A percentile compares a stretch with the other conserved stretches of the same genome.
phyloP scores from a whole-genome alignment of 2,888 invertebrate species.

The Pyrrhia umbra region DNA sequence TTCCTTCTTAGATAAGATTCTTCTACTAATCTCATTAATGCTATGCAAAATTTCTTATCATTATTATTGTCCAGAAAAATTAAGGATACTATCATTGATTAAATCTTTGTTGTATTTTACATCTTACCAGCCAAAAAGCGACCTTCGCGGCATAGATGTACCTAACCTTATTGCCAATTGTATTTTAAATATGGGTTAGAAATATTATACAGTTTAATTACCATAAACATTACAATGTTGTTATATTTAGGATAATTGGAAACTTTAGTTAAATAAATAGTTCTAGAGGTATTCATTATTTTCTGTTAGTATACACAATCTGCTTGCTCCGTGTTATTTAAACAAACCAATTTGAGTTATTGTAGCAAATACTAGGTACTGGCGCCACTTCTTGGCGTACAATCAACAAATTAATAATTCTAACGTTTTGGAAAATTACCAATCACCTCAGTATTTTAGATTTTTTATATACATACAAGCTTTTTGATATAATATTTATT shows the following conservation, averaged over 20 bases:
- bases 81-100: background rate
- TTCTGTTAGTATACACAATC: constrained; percentile 29
- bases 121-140: background rate
- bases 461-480: background rate
- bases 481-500: too few species aligned
- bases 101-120: too few species aligned
- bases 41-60: background rate
- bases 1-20: background rate
- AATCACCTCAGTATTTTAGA: background rate
- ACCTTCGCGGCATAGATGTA: background rate
- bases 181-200: background rate
- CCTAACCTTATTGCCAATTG: background rate
- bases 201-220: constrained; percentile 9
- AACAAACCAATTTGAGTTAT: constrained; percentile 42
- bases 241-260: constrained; percentile 3
- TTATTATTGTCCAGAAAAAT: background rate
- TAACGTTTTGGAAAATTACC: constrained; percentile 14
- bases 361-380: constrained; percentile 27
- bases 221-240: constrained; percentile 2
- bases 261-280: constrained; percentile 29
- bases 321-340: constrained; percentile 32
- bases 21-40: background rate
- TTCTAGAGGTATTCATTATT: constrained; percentile 22
- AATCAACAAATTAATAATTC: constrained; percentile 26
- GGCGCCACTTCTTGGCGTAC: constrained; percentile 37